These are phyloP conservation scores for Chymomyza procnemis DNA, from an alignment of 2,888 invertebrate genomes.

Conservation along the genomic window DNA sequence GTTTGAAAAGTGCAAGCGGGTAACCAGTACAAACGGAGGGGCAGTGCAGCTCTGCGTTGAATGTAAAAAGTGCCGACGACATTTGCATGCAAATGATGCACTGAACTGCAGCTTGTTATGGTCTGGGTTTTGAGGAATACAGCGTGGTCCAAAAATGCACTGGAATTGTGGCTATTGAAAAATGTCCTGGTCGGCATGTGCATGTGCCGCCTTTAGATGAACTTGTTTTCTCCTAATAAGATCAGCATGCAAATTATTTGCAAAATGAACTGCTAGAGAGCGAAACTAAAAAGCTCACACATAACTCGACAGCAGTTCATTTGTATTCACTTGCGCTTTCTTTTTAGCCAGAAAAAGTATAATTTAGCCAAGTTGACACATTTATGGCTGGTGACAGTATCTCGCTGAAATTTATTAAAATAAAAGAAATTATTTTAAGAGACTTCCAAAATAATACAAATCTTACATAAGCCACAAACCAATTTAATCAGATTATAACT, in stretches of 20 bases:
- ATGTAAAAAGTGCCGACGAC: slow-evolving; percentile 60
- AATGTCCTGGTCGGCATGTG: neutral
- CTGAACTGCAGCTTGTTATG: slow-evolving; percentile 27
- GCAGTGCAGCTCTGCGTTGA: neutral
- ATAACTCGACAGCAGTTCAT: neutral
- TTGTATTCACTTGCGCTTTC: neutral
- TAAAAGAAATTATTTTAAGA: too few relatives aligned
- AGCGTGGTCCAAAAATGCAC: slow-evolving; percentile 23
- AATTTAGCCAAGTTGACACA: too few relatives aligned
- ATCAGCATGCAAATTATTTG: slow-evolving; percentile 65
- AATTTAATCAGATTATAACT: too few relatives aligned
- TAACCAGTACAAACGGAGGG: neutral
- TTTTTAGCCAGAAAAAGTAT: too few relatives aligned
- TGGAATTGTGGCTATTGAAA: slow-evolving; percentile 41
- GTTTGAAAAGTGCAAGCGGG: slow-evolving; percentile 20
- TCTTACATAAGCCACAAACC: too few relatives aligned
- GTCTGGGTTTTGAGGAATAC: neutral
- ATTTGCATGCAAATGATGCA: slow-evolving; percentile 69
- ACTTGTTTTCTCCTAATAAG: slow-evolving; percentile 69
- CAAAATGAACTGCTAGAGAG: slow-evolving; percentile 29
- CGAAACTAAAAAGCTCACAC: neutral
- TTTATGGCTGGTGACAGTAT: neutral
- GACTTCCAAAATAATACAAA: too few relatives aligned
- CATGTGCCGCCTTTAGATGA: slow-evolving; percentile 41
- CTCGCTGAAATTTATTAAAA: too few relatives aligned